Base-by-base conservation (phyloP, 2,113 vertebrate species). In the Anhinga anhinga region DNA sequence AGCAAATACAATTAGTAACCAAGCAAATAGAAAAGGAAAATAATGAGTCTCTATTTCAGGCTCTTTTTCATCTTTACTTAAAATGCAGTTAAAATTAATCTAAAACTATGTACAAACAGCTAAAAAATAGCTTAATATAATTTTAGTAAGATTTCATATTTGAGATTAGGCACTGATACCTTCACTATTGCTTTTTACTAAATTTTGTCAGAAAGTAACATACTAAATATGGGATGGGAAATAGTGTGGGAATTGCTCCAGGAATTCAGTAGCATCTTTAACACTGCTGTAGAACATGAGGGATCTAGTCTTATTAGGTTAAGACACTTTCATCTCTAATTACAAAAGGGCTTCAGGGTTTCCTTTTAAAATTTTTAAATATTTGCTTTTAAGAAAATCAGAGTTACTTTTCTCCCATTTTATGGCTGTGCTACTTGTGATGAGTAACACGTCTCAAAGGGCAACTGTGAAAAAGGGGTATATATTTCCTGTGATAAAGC, bases 251-350 rank as follows among this genome's bases (percentile, higher is more conserved):
- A 92, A 87, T 74, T 82, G 89, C 91, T 87, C 42, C 42, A 95
- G 81, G 50, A 95, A 77, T 77, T 91, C 49, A 62, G n/a, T 11
- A 88, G 11, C 25, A 58, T 88, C 50, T 86, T 88, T 82, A 78
- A 63, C 16, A 44, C 25, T 90, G 52, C 52, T 85, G 49, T 82
- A 86, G 90, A 87, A 78, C 88, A 93, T 93, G 20, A 89, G 94
- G 91, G 89, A 95, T 53, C 83, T 91, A 83, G n/a, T 82, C 66
- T 82, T 95, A 77, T n/a, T 95, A 94, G 89, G 84, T 87, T 95
- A 94, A 90, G 59, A 70, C 36, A 58, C 78, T 95, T 96, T 93
- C 15, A 91, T 97, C 87, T 90, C 52, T 94, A 97, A 94, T 86
- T 95, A 62, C 11, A 80, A 80, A 95, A 82, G 44, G 3, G 63